These are phyloP conservation scores for Adelphocoris suturalis DNA, from an alignment of 2,888 invertebrate genomes.

Conservation along the genomic window DNA sequence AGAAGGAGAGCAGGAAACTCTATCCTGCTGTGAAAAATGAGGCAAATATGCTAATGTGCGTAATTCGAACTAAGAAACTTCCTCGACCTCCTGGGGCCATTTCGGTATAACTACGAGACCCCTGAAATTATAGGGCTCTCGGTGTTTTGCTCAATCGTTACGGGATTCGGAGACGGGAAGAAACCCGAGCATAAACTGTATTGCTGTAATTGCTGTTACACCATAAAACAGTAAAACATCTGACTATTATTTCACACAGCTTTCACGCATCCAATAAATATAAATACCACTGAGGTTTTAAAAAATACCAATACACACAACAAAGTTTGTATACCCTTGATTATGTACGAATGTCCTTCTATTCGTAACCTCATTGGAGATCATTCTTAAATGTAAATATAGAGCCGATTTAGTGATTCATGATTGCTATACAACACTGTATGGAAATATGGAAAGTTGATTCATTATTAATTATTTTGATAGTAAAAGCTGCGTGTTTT, in stretches of 20 bases:
- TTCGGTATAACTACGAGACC: not conserved
- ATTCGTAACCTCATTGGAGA: too few relatives aligned
- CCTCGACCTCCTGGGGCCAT: not conserved
- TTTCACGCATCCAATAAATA: too few relatives aligned
- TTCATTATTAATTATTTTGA: too few relatives aligned
- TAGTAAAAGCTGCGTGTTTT: too few relatives aligned
- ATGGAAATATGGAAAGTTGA: too few relatives aligned
- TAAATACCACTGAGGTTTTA: not conserved
- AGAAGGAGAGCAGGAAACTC: not conserved
- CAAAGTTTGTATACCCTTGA: too few relatives aligned
- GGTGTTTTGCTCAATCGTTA: not conserved
- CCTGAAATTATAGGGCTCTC: not conserved
- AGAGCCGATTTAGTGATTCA: too few relatives aligned
- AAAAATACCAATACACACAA: not conserved
- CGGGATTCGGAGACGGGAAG: not conserved
- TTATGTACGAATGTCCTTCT: too few relatives aligned
- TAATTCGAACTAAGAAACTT: constrained; percentile 22
- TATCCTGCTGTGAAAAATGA: not conserved
- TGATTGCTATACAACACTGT: too few relatives aligned
- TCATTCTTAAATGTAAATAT: too few relatives aligned
- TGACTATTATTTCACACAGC: not conserved
- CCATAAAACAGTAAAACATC: not conserved
- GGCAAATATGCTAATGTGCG: constrained; percentile 10
- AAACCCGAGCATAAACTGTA: not conserved
- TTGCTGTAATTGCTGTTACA: not conserved